Base-by-base conservation (phyloP, 2,113 vertebrate genomes). In the Pimephales promelas region DNA sequence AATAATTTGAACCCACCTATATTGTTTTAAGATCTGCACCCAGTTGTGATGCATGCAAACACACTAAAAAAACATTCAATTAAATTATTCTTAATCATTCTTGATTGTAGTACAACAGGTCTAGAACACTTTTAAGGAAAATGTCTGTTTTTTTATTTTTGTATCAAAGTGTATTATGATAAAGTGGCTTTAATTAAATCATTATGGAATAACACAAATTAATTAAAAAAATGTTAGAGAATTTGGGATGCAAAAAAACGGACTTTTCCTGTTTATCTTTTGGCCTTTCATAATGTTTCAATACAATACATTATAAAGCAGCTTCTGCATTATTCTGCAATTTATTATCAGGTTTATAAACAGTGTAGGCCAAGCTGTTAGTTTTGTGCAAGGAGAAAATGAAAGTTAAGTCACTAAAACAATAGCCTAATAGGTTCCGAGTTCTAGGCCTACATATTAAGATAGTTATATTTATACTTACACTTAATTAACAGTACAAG, bases 381-480 rank as follows among this genome's bases (percentile, higher is more conserved):
- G 57, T 61, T 61, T 31, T 62, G 26, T 31, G 61, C 16, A 16
- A 28, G 61, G 2, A 28, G 2, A 28, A 64, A 7, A 66, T 66
- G 3, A 20, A 6, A 16, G 26, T 22, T 70, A 36, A 43, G 20
- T 43, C 10, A 43, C 22, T 43, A 14, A 11, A 18, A 14, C 24
- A 62, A 14, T 31, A 31, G 40, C 40, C 31, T 20, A 5, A 66
- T 10, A 40, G 9, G 10, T 43, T 70, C 20, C 66, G n/a, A 43
- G 20, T 10, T 70, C 34, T 70, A 20, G 18, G 49, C 5, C 49
- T 52, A 13, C 22, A 68, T 22, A 5, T 24, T 24, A 24, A 24
- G 6, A 45, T 3, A 47, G 13, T 28, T 47, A 22, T 59, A 91
- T 93, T 93, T 88, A 94, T 59, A 91, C 93, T 93, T 88, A 94